These are phyloP conservation scores for Caenorhabditis uteleia DNA, from an alignment of 2,888 invertebrate genomes.

Conservation along the genomic window DNA sequence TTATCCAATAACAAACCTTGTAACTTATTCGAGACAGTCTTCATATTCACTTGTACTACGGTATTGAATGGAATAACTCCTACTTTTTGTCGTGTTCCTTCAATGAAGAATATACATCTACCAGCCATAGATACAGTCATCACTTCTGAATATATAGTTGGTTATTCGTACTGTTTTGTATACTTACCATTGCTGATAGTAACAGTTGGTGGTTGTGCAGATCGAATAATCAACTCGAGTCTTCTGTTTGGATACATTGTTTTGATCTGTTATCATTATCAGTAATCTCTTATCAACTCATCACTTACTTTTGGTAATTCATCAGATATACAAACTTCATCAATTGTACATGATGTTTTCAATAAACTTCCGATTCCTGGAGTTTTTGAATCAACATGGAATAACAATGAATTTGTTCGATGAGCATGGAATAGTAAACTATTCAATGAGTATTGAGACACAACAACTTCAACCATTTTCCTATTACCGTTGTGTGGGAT, in stretches of 20 bases:
- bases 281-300: background rate
- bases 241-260: constrained; percentile 43
- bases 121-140: constrained; percentile 35
- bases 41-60: constrained; percentile 26
- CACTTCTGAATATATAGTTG: constrained; percentile 21
- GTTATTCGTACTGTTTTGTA: background rate
- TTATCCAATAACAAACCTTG: constrained; percentile 24
- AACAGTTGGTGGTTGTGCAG: constrained; percentile 43
- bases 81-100: constrained; percentile 52
- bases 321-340: constrained; percentile 55
- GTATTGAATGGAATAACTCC: constrained; percentile 51
- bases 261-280: constrained; percentile 31
- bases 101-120: constrained; percentile 49
- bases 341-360: constrained; percentile 51
- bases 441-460: constrained; percentile 52
- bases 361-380: constrained; percentile 50
- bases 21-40: constrained; percentile 26
- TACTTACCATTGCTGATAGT: constrained; percentile 27
- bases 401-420: constrained; percentile 54
- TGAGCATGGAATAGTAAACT: constrained; percentile 54
- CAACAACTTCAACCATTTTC: constrained; percentile 49
- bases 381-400: constrained; percentile 55
- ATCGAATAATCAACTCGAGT: constrained; percentile 52
- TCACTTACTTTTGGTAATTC: constrained; percentile 51
- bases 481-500: constrained; percentile 44